Base-by-base conservation (phyloP, 2,888 invertebrate genomes). In the Barypeithes pellucidus region DNA sequence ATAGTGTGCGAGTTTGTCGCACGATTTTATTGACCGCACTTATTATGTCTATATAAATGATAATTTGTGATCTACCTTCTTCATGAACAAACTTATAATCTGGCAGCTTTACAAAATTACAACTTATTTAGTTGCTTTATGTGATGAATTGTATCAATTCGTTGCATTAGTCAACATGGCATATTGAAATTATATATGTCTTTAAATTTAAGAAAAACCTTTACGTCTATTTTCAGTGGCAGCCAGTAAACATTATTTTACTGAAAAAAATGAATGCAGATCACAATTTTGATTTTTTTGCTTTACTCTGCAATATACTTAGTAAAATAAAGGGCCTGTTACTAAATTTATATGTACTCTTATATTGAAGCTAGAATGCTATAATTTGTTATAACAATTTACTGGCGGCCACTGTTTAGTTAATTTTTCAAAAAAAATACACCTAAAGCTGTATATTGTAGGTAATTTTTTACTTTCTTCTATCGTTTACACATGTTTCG, bases 81-180 rank as follows among this genome's bases (percentile, higher is more conserved):
- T n/a, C 5, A 24, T 50, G 50, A 50, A 50, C 24, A 50, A 50
- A 50, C 22, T 22, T 5, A n/a, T 50, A 11, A 33, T 60, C 36
- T 33, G 67, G 67, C 67, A 67, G 67, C 45, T 67, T 60, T 33
- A 29, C 39, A 45, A 33, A 50, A 36, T 39, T 54, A 41, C 11
- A 24, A 14, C 41, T 22, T n/a, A 2, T 24, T 43, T 20, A 39
- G 41, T 41, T 60, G 11, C 24, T 41, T 22, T 29, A 11, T 29
- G 7, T 41, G 16, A 41, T 67, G 60, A 36, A 72, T 72, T 72
- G 72, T 61, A 67, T 72, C 67, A 72, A 72, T 72, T 72, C 72
- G 47, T 36, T 41, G 24, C n/a, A n/a, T 57, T 29, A 16, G 29
- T 57, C 5, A 1, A 33, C 18, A 16, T 57, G 54, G 54, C 16